Evolutionary conservation across 2,113 vertebrate species (phyloP).

Genomic region (Typhlomys cinereus): DNA sequence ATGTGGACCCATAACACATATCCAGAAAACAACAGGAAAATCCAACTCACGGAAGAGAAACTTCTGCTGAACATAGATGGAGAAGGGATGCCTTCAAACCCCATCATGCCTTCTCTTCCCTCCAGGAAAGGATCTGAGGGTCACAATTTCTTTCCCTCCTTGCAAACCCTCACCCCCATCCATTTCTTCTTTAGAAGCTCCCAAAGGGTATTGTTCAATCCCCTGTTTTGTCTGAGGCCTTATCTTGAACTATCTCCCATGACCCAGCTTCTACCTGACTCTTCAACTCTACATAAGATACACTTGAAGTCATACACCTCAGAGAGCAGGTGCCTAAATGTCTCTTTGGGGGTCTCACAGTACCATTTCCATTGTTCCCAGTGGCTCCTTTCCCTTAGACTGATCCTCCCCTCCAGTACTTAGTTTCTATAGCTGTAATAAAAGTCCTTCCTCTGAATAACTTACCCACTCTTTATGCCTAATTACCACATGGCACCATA

Average conservation of each 20-base stretch:
- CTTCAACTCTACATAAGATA: not conserved
- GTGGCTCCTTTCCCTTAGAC: not conserved
- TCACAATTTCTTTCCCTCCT: not conserved
- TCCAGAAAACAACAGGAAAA: not conserved
- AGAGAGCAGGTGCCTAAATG: not conserved
- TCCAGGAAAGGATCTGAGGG: not conserved
- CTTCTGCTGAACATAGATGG: not conserved
- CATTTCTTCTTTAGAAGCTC: not conserved
- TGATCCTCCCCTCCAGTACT: not conserved
- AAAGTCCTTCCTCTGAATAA: not conserved
- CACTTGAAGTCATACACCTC: not conserved
- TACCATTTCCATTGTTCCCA: not conserved
- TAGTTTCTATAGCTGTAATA: slow-evolving; percentile 38
- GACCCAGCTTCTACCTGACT: not conserved
- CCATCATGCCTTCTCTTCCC: not conserved
- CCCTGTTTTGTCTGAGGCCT: not conserved
- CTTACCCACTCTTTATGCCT: slow-evolving; percentile 36
- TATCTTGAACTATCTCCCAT: not conserved
- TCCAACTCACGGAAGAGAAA: not conserved
- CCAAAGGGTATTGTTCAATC: not conserved
- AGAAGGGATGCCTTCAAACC: not conserved
- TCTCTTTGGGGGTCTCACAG: not conserved
- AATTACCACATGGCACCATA: slow-evolving; percentile 39
- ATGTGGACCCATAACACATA: not conserved
- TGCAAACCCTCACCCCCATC: fast-evolving